Percentiles rank a stretch among this genome's conserved stretches.
Conservation (phyloP, 2,888 invertebrate genomes). For the Agrotis clavis region DNA sequence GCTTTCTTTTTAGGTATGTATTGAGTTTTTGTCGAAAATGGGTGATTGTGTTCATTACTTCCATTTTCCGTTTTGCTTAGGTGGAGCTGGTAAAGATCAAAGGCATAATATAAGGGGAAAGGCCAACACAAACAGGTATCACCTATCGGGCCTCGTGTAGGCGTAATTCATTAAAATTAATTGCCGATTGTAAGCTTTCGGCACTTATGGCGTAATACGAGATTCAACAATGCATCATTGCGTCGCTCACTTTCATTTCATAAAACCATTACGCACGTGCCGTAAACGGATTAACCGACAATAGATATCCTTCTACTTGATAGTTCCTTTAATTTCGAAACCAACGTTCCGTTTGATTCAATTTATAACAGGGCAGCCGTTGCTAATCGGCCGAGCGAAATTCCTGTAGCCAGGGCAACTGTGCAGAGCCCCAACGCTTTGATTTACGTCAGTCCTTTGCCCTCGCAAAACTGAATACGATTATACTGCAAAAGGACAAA, state of each 20-base stretch:
- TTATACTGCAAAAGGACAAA: conserved; percentile 73
- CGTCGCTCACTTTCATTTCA: conserved; percentile 30
- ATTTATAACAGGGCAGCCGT: conserved; percentile 67
- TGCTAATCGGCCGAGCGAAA: conserved; percentile 67
- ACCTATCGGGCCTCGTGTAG: neutral
- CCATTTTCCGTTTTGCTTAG: conserved; percentile 1
- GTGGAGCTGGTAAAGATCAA: conserved; percentile 15
- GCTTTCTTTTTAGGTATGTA: neutral
- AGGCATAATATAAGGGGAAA: conserved; percentile 20
- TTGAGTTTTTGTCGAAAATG: neutral
- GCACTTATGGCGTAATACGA: neutral
- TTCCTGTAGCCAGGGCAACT: conserved; percentile 70
- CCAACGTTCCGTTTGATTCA: conserved; percentile 69
- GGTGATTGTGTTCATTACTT: conserved; percentile 16
- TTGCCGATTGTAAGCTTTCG: neutral
- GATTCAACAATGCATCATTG: conserved; percentile 15
- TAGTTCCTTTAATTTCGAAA: conserved; percentile 63
- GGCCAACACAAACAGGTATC: conserved; percentile 15
- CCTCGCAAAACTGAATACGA: conserved; percentile 71
- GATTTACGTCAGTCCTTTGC: conserved; percentile 69
- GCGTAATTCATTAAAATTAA: conserved; percentile 11
- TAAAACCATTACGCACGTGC: conserved; percentile 38
- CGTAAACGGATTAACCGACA: conserved; percentile 44
- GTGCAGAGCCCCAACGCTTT: conserved; percentile 66
- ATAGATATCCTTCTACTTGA: conserved; percentile 57